A percentile compares a stretch with the other conserved stretches of the same genome.
phyloP scores from a whole-genome alignment of 2,797 vertebrate species.

The Sardinella longiceps region DNA sequence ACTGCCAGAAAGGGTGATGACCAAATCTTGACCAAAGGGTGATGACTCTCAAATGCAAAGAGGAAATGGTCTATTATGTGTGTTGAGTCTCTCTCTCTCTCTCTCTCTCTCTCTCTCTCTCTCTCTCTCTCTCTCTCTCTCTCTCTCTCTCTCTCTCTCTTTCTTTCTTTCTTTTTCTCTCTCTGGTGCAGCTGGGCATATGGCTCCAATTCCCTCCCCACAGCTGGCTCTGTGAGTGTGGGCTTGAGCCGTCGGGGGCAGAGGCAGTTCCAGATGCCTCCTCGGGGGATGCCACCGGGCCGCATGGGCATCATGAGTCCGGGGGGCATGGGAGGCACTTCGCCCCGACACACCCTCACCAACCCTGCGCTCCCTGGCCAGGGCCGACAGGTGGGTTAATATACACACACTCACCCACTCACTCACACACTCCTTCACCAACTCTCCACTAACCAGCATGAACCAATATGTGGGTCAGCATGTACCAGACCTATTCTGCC shows the following conservation, averaged over 20 bases:
- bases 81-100: slow-evolving; percentile 59
- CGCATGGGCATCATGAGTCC: slow-evolving; percentile 86
- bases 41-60: no score
- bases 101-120: not conserved
- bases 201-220: slow-evolving; percentile 95
- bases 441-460: not conserved
- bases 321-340: slow-evolving; percentile 81
- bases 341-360: slow-evolving; percentile 85
- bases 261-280: slow-evolving; percentile 88
- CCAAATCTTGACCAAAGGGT: no score
- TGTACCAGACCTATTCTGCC: not conserved
- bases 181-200: slow-evolving; percentile 85
- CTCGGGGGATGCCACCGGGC: slow-evolving; percentile 82
- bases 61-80: no score
- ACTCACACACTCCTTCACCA: not conserved
- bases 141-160: no score
- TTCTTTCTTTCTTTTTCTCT: not conserved
- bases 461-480: no score
- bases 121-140: no score
- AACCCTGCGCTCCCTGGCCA: slow-evolving; percentile 82
- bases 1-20: no score
- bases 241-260: slow-evolving; percentile 84
- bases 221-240: slow-evolving; percentile 95
- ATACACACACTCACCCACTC: not conserved
- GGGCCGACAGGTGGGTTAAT: slow-evolving; percentile 86